Conservation (phyloP, 2,113 vertebrate genomes). For the Sylvietta virens region DNA sequence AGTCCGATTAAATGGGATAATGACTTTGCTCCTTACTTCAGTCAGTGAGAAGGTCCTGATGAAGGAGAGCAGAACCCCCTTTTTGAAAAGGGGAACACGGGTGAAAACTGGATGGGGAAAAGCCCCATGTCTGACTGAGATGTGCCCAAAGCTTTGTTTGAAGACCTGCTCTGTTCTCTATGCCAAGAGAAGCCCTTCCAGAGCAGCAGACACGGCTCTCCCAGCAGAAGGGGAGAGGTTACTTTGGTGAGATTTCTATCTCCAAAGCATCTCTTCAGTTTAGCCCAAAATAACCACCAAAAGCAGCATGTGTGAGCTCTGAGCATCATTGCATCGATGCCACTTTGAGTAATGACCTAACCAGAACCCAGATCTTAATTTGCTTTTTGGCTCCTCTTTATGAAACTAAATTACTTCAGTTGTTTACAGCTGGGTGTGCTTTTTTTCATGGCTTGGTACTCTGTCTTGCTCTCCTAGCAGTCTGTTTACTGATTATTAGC, state of each 20-base stretch:
- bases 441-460: background rate
- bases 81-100: background rate
- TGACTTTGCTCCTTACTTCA: background rate
- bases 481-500: constrained; percentile 8
- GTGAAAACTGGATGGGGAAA: background rate
- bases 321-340: background rate
- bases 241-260: background rate
- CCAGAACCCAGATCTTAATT: background rate
- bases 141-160: background rate
- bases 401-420: background rate
- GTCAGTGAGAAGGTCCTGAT: background rate
- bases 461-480: background rate
- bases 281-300: background rate
- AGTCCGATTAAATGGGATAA: background rate
- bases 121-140: background rate
- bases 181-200: background rate
- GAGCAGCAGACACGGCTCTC: background rate
- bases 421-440: background rate
- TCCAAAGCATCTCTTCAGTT: background rate
- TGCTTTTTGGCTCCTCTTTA: background rate
- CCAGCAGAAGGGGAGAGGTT: background rate
- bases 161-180: background rate
- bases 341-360: background rate
- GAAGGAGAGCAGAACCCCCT: background rate
- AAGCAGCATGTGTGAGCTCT: background rate